Conservation (phyloP, 2,113 vertebrate genomes). For the Lutjanus erythropterus region DNA sequence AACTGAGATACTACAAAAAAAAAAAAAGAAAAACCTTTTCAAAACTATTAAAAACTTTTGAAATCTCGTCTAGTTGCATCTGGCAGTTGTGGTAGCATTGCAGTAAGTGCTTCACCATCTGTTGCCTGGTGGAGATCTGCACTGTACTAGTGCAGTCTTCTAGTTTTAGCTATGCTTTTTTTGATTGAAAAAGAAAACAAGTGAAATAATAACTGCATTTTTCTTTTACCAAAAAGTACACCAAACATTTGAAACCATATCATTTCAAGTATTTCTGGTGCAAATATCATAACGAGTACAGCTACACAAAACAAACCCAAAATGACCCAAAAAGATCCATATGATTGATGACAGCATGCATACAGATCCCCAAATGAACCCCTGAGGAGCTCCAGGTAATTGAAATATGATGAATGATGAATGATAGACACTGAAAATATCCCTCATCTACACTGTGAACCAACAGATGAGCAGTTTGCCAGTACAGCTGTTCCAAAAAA, state of each 20-base stretch:
- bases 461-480: slow-evolving; percentile 41
- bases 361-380: neutral
- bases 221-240: neutral
- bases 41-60: too few species aligned
- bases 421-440: slow-evolving; percentile 9
- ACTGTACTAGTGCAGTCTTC: too few species aligned
- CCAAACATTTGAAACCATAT: neutral
- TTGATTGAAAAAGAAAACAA: neutral
- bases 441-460: slow-evolving; percentile 41
- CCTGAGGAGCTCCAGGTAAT: neutral
- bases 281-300: neutral
- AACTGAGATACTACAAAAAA: too few species aligned
- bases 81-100: too few species aligned
- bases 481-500: slow-evolving; percentile 34
- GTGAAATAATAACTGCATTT: neutral
- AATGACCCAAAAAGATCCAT: neutral
- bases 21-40: too few species aligned
- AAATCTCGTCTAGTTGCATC: too few species aligned
- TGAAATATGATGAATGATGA: slow-evolving; percentile 11
- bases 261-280: neutral
- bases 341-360: neutral
- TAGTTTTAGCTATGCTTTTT: neutral
- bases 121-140: too few species aligned
- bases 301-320: neutral
- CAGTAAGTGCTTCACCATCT: too few species aligned